Base-by-base conservation (phyloP, 1,140 invertebrate species). In the Fopius arisanus region DNA sequence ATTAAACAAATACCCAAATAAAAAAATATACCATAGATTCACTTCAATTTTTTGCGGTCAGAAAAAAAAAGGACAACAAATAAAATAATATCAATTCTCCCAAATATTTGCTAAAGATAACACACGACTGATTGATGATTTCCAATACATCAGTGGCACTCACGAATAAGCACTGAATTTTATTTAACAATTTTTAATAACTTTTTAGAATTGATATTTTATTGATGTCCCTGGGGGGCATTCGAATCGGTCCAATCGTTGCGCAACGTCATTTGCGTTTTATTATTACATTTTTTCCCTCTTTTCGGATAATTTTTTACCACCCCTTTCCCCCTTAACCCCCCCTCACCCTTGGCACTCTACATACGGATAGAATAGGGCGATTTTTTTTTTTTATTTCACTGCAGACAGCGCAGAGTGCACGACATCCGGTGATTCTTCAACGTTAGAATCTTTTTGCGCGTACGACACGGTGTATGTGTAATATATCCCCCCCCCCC, bases 181-280 rank as follows among this genome's bases (percentile, higher is more conserved):
- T 77, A 79, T 78, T 80, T 84, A 82, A 83, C 76, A 83, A 80
- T 79, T 82, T 84, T 84, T 83, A 85, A 84, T 85, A 84, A 84
- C 79, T 84, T 86, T 85, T 84, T 83, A 82, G 79, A 83, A 81
- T 85, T 85, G 78, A 84, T 83, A 86, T 86, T 83, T 84, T 83
- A 83, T 85, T 86, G 86, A 84, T 84, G 80, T 77, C 76, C 41
- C 31, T 62, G 26, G 40, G 67, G 66, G 67, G 65, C 67, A 69
- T 67, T 76, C 54, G 54, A 69, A 76, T 76, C 75, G 70, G 21
- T 14, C 67, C 43, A 48, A 73, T 73, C 76, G 77, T 86, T 87
- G 81, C 83, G 83, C 82, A 87, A 87, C 83, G 83, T 83, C 78
- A 83, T 87, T 87, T 84, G 84, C 84, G 82, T 86, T 86, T 86